These are phyloP conservation scores for Peromyscus aztecus DNA, from an alignment of 2,797 vertebrate genomes.

Conservation along the genomic window DNA sequence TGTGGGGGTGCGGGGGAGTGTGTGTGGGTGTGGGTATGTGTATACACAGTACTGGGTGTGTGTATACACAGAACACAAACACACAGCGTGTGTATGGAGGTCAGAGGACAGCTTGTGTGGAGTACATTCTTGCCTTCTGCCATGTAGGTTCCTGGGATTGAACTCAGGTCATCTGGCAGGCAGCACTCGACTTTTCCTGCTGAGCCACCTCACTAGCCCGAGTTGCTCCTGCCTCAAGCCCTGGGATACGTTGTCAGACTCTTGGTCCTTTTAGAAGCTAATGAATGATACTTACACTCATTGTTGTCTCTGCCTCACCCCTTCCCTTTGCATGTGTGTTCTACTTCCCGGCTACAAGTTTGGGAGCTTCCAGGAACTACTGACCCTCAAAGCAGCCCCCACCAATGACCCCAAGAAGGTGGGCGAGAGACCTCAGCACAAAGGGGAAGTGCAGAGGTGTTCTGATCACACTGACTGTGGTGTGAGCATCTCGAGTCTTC, in stretches of 20 bases:
- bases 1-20: background rate
- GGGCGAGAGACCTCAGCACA: background rate
- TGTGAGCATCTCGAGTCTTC: background rate
- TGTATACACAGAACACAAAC: background rate
- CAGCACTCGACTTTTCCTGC: background rate
- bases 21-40: background rate
- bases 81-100: background rate
- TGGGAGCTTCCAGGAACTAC: background rate
- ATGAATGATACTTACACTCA: background rate
- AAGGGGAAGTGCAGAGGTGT: background rate
- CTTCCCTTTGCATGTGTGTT: background rate
- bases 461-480: background rate
- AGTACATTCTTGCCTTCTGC: background rate
- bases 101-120: background rate
- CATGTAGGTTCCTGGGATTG: background rate
- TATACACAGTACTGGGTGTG: background rate
- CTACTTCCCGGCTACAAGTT: background rate
- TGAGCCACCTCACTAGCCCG: background rate
- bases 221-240: background rate
- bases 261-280: background rate
- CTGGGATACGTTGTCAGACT: background rate
- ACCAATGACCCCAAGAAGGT: background rate
- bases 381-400: background rate
- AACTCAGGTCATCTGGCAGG: background rate
- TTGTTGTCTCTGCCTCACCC: background rate